Conservation (phyloP, 2,113 vertebrate genomes). For the Blennius ocellaris region DNA sequence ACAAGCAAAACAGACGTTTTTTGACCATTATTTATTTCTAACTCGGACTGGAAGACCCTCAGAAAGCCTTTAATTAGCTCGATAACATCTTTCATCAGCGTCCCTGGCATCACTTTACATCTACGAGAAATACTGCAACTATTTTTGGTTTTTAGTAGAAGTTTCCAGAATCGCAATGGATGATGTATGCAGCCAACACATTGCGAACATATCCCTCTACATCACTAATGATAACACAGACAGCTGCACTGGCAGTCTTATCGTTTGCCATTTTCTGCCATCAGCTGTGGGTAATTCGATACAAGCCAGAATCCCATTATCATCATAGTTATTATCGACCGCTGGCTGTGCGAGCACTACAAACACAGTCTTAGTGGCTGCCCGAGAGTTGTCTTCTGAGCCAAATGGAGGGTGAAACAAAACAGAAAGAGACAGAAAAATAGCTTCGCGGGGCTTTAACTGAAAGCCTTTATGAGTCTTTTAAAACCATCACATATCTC, state of each 20-base stretch:
- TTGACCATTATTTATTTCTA: too few relatives aligned
- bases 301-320: conserved; percentile 62
- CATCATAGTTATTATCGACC: conserved; percentile 63
- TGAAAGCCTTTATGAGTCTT: conserved; percentile 7
- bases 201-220: conserved; percentile 9
- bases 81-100: too few relatives aligned
- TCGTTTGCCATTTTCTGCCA: conserved; percentile 50
- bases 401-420: conserved; percentile 14
- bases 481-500: conserved; percentile 26
- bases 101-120: not conserved
- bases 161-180: conserved; percentile 14
- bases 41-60: too few relatives aligned
- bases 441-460: conserved; percentile 17
- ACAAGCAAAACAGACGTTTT: too few relatives aligned
- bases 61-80: too few relatives aligned
- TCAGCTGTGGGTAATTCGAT: conserved; percentile 62
- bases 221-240: conserved; percentile 41
- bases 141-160: not conserved
- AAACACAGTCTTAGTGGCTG: conserved; percentile 40
- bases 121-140: conserved; percentile 4
- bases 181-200: conserved; percentile 18
- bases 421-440: conserved; percentile 12
- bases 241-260: conserved; percentile 35
- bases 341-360: conserved; percentile 52
- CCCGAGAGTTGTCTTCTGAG: conserved; percentile 21